A percentile compares a stretch with the other conserved stretches of the same genome.
phyloP scores from a whole-genome alignment of 2,797 vertebrate genomes.

The Harpagifer antarcticus region DNA sequence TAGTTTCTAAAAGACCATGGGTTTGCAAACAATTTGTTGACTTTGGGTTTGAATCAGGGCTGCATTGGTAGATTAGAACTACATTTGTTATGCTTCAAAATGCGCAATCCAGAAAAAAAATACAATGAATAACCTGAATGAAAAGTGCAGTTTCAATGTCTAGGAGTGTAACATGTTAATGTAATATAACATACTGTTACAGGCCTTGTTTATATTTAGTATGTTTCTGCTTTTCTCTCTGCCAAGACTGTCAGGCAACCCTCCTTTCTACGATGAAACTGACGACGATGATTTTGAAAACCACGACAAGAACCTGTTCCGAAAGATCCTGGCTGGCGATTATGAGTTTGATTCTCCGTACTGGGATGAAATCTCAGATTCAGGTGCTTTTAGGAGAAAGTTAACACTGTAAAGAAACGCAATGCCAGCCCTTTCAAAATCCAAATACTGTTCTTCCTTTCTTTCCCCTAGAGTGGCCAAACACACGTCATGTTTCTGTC shows the following conservation, averaged over 20 bases:
- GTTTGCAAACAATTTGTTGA: too few species aligned
- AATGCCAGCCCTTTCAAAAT: slow-evolving; percentile 32
- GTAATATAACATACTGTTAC: background rate
- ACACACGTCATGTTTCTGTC: slow-evolving; percentile 24
- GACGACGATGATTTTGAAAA: slow-evolving; percentile 98
- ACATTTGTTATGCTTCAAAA: too few species aligned
- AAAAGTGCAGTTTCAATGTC: too few species aligned
- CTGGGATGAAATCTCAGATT: slow-evolving; percentile 98
- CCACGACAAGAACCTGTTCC: slow-evolving; percentile 97
- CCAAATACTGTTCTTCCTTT: background rate
- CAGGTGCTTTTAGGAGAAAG: slow-evolving; percentile 81
- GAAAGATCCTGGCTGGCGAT: slow-evolving; percentile 97
- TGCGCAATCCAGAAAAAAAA: too few species aligned
- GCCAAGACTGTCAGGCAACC: slow-evolving; percentile 94
- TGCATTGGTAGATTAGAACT: too few species aligned
- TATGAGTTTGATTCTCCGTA: slow-evolving; percentile 98
- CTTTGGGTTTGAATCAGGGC: too few species aligned
- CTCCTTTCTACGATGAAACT: slow-evolving; percentile 96
- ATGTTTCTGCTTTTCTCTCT: background rate
- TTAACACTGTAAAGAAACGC: slow-evolving; percentile 21
- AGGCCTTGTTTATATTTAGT: background rate
- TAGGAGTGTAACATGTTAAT: too few species aligned
- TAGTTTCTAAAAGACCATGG: too few species aligned
- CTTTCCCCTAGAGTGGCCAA: slow-evolving; percentile 27
- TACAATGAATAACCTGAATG: too few species aligned